Evolutionary conservation across 2,888 invertebrate genomes (phyloP), one percentile per base, ranked within the genome.

Genomic region (Brachypalpus laphriformis): DNA sequence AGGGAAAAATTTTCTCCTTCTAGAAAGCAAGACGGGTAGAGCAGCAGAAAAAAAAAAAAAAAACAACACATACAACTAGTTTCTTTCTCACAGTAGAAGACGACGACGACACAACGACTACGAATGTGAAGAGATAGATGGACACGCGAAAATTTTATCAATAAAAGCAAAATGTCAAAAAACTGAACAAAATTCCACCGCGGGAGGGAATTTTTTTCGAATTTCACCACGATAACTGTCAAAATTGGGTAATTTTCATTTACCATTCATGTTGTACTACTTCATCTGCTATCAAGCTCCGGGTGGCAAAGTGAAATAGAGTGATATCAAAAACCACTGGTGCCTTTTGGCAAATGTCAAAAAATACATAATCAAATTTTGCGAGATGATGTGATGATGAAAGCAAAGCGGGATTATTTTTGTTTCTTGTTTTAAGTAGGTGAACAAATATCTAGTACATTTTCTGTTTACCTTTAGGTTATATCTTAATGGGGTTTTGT

Each of bases 1-100:
- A 85, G 81, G 81, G 85, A 85, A 85, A 80, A 85, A 31, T 76
- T 71, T 85, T 81, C 71, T 80, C 66, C 68, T 74, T 40, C 37
- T 68, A 54, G 61, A 83, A 74, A 71, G 63, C 57, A 65, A 80
- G 80, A 78, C 71, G 68, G 77, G 22, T 77, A 34, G 34, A 34
- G 34, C 34, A 34, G 25, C 25, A 5, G 5, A 25, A 5, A 5
- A 2, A 77, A 59, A 78, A 75, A 70, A 54, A 77, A 70, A 76
- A 56, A 72, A 65, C 57, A 71, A 72, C 63, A 76, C 82, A 82
- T 31, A 70, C 76, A 76, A 61, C 22, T 71, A 59, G 61, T 75
- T 81, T 75, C 56, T 70, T 75, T 65, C 51, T 71, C 25, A 25
- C n/a, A 25, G 25, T 5, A 25, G 51, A 42, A 8, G 25, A 40